A percentile compares a stretch with the other conserved stretches of the same genome.
These are phyloP conservation scores for Pavo muticus DNA, from an alignment of 2,113 vertebrate genomes.

Conservation along the genomic window DNA sequence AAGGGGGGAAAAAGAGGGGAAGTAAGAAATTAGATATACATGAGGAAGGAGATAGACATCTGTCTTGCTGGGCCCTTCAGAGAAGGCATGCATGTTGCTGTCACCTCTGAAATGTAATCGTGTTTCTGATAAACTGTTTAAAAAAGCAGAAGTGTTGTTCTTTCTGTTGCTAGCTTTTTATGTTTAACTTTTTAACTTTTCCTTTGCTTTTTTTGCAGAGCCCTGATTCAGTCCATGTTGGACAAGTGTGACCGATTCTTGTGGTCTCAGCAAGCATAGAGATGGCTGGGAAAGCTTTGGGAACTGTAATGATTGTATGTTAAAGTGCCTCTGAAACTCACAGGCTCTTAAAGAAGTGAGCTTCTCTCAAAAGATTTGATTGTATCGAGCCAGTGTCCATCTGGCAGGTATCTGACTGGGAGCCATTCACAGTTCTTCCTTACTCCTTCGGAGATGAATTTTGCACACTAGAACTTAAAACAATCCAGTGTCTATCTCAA, in stretches of 20 bases:
- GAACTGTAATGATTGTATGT: background rate
- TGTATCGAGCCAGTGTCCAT: background rate
- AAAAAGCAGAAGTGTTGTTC: background rate
- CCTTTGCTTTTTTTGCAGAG: constrained; percentile 81
- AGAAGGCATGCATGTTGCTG: background rate
- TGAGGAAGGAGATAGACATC: background rate
- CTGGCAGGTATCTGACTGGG: background rate
- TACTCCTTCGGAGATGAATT: background rate
- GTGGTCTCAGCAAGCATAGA: constrained; percentile 94
- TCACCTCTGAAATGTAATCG: background rate
- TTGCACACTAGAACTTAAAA: background rate
- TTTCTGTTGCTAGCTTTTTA: background rate
- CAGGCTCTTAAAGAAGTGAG: background rate
- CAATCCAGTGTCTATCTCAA: background rate
- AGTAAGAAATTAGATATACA: background rate
- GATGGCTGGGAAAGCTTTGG: background rate
- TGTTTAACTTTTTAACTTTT: background rate
- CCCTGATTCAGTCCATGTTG: constrained; percentile 94
- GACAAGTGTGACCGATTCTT: constrained; percentile 96
- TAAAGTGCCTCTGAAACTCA: constrained; percentile 20
- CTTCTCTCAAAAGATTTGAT: background rate
- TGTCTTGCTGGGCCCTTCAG: background rate
- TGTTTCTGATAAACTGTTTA: background rate
- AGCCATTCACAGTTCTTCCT: background rate
- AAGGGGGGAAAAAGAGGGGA: background rate